Percentiles rank a stretch among this genome's conserved stretches.
Evolutionary conservation across 2,113 vertebrate genomes (phyloP).

Genomic region (Aphyosemion australe): DNA sequence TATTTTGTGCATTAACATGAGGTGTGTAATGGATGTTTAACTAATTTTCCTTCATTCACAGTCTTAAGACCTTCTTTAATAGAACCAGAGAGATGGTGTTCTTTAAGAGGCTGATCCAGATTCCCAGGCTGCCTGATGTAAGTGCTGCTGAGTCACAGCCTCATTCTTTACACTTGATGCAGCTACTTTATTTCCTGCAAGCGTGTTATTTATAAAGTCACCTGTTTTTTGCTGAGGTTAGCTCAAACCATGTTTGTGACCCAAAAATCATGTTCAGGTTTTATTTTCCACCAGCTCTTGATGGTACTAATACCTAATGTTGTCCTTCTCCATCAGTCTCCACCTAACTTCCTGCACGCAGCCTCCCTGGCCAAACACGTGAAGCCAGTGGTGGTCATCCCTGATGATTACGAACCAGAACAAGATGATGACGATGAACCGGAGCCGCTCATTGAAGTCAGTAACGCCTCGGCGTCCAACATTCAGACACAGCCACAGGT

Average conservation of each 20-base stretch:
- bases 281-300: background rate
- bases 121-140: constrained; percentile 94
- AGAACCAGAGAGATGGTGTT: constrained; percentile 93
- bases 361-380: constrained; percentile 94
- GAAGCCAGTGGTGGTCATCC: constrained; percentile 95
- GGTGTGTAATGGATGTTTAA: background rate
- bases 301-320: background rate
- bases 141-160: constrained; percentile 37
- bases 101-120: constrained; percentile 98
- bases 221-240: background rate
- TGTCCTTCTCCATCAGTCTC: constrained; percentile 64
- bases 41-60: constrained; percentile 55
- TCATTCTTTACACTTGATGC: constrained; percentile 1
- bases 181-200: background rate
- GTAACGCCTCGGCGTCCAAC: constrained; percentile 62
- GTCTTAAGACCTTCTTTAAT: constrained; percentile 94
- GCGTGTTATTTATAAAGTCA: background rate
- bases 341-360: constrained; percentile 93
- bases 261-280: background rate
- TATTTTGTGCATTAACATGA: background rate
- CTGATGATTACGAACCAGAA: constrained; percentile 82
- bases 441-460: constrained; percentile 90
- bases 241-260: background rate
- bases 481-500: constrained; percentile 71
- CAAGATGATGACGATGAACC: constrained; percentile 88